Base-by-base conservation (phyloP, 2,113 vertebrate species). In the Picathartes gymnocephalus region DNA sequence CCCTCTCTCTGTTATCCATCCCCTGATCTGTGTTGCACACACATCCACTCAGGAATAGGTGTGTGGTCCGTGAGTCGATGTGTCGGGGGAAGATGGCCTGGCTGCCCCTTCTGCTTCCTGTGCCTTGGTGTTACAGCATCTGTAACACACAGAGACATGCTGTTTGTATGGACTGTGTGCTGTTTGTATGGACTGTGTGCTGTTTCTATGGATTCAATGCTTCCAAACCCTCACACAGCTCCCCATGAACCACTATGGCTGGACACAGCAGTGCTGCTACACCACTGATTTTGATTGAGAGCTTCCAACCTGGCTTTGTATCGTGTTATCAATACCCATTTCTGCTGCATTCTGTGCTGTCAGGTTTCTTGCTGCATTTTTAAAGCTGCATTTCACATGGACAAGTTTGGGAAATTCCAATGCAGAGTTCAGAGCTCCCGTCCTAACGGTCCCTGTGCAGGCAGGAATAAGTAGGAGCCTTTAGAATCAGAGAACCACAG, bases 241-340 rank as follows among this genome's bases (percentile, higher is more conserved):
- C 51, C 2, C n/a, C 0, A 20, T 30, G 33, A n/a, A 53, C 65
- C 15, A 0, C 64, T 11, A 0, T 2, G 18, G 69, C 79, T 1
- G 0, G 53, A 33, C 4, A 12, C 45, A 39, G 50, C 2, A 1
- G 10, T 44, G 44, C 13, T n/a, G 44, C 42, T 27, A 33, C 51
- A n/a, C 42, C 42, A 4, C 30, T n/a, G 0, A 18, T 72, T 64
- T 40, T 35, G 53, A 73, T 5, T 0, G 1, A 68, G 28, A 56
- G 57, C 58, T 91, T 65, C 42, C 25, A 1, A 1, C 44, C 33
- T 84, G 69, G 27, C 22, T 81, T 68, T 35, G 25, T 64, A 11
- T n/a, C 18, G 0, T 37, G 35, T 80, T 77, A 47, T n/a, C 86
- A 53, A 15, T 45, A 51, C 33, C 57, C 15, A 0, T 44, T 68